These are phyloP conservation scores for Steromphala cineraria DNA, from an alignment of 2,888 invertebrate genomes.

Conservation along the genomic window DNA sequence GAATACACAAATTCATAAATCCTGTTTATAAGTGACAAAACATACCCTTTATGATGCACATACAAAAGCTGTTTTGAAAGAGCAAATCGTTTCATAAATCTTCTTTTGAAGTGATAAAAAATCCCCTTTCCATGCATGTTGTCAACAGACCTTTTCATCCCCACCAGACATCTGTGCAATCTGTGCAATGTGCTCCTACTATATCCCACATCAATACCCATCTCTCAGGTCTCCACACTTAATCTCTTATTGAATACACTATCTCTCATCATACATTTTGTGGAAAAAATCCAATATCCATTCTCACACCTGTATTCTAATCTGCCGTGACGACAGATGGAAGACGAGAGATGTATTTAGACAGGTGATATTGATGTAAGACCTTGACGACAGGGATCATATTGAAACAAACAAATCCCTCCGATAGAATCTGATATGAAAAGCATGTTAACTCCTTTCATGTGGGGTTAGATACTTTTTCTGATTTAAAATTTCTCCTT, in stretches of 20 bases:
- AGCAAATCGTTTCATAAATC: too few relatives aligned
- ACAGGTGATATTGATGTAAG: background rate
- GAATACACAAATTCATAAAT: too few relatives aligned
- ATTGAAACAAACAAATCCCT: background rate
- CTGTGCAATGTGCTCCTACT: background rate
- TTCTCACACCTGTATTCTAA: background rate
- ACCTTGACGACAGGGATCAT: too few relatives aligned
- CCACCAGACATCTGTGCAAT: too few relatives aligned
- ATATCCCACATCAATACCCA: background rate
- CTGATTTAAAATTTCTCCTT: too few relatives aligned
- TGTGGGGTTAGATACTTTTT: too few relatives aligned
- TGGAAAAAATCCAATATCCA: background rate
- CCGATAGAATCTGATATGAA: background rate
- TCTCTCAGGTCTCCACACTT: background rate
- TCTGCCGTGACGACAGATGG: background rate
- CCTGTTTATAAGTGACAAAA: too few relatives aligned
- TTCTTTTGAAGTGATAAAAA: too few relatives aligned
- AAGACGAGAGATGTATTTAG: background rate
- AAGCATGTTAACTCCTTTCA: background rate
- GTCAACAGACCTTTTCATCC: too few relatives aligned
- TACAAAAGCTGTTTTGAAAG: too few relatives aligned
- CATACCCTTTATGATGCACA: too few relatives aligned
- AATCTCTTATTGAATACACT: background rate
- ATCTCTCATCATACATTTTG: background rate
- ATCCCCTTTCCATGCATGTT: too few relatives aligned